Evolutionary conservation across 2,797 vertebrate species (phyloP), one percentile per base, ranked within the genome.

Genomic region (Gastrophryne carolinensis): DNA sequence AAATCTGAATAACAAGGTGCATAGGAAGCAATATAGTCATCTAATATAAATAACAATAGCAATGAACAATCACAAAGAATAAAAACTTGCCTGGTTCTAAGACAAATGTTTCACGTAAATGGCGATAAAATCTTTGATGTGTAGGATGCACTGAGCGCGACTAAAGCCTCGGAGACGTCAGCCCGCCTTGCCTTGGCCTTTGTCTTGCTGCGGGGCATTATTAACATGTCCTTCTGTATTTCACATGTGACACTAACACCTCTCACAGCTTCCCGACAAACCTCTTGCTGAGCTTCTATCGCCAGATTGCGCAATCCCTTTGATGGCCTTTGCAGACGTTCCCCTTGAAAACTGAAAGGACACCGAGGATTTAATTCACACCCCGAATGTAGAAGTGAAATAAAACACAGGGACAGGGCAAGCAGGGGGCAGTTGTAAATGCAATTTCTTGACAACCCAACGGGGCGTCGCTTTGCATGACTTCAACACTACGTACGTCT

Each of bases 311-410:
- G 50, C 39, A 69, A 41, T 44, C 66, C 52, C 57, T 69, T 57
- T 56, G 35, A 69, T 69, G 54, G 35, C 50, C 54, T 27, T 69
- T 58, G 76, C 84, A 82, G 78, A 82, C 72, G 83, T 76, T 90
- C 86, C 91, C 89, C 89, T 90, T 90, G 87, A 89, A 67, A 82
- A 75, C 80, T 17, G 86, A 44, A 69, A 86, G 87, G 87, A 90
- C 87, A 87, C 87, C 87, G 85, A 75, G 81, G 84, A 82, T 86
- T 85, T 90, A 88, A 90, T 90, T 90, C 88, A 89, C 88, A 84
- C 84, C 89, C 83, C 81, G 84, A 84, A 87, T 83, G 83, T 86
- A 74, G 24, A 76, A 78, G 84, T 82, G 85, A 11, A 52, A 35
- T 21, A 86, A 85, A 85, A 85, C 83, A 83, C 82, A 87, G 89